Evolutionary conservation across 2,113 vertebrate genomes (phyloP).

Genomic region (Hiodon alosoides): DNA sequence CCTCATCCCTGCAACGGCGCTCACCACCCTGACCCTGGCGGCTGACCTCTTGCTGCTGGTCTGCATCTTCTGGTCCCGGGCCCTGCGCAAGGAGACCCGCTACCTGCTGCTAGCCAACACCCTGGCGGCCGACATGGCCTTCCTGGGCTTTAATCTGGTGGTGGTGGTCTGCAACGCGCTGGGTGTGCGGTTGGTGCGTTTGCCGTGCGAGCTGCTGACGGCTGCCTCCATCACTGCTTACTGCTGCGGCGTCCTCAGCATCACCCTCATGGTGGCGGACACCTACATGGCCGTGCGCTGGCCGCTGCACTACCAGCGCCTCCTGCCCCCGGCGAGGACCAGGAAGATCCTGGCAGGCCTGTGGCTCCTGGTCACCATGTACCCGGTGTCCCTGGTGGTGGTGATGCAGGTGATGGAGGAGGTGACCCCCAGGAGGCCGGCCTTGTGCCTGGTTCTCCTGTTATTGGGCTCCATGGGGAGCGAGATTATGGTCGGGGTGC

Average conservation of each 20-base stretch:
- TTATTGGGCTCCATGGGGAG: conserved; percentile 36
- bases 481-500: conserved; percentile 30
- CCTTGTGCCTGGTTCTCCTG: conserved; percentile 57
- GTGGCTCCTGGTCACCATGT: conserved; percentile 57
- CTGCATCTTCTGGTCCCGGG: conserved; percentile 53
- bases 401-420: conserved; percentile 34
- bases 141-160: conserved; percentile 57
- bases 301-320: conserved; percentile 61
- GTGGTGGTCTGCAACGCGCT: conserved; percentile 44
- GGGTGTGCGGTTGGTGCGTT: conserved; percentile 30
- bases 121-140: conserved; percentile 61
- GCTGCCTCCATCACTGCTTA: conserved; percentile 49
- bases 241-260: conserved; percentile 59
- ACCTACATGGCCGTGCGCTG: conserved; percentile 66
- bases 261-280: conserved; percentile 67
- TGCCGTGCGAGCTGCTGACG: conserved; percentile 55
- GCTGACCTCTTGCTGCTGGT: conserved; percentile 56
- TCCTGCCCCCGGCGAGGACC: conserved; percentile 48
- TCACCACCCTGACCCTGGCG: conserved; percentile 53
- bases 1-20: conserved; percentile 52
- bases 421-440: background rate
- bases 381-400: conserved; percentile 56
- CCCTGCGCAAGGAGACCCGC: conserved; percentile 61
- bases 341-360: conserved; percentile 47
- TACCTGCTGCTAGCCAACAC: conserved; percentile 70